Percentiles rank a stretch among this genome's conserved stretches.
Evolutionary conservation across 1,140 invertebrate genomes (phyloP).

Genomic region (Cydia fagiglandana): DNA sequence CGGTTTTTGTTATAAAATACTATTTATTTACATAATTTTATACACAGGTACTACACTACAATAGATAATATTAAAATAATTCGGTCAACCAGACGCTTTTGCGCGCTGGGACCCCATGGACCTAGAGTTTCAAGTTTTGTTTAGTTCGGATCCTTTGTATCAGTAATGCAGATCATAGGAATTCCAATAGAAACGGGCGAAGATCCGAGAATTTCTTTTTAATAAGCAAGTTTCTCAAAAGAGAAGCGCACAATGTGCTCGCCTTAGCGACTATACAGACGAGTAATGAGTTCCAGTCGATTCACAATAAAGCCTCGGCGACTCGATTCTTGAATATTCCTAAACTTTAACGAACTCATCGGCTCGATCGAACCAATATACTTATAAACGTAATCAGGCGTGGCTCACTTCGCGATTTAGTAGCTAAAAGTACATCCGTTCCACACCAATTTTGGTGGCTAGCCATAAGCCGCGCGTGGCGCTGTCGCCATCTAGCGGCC

Average conservation of each 20-base stretch:
- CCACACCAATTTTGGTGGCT: too few species aligned
- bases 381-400: not conserved
- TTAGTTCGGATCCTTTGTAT: not conserved
- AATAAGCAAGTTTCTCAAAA: conserved; percentile 11
- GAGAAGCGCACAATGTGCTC: not conserved
- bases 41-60: too few species aligned
- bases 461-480: too few species aligned
- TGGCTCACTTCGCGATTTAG: too few species aligned
- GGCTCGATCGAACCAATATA: not conserved
- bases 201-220: not conserved
- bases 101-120: too few species aligned
- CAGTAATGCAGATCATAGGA: not conserved
- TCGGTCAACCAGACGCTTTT: too few species aligned
- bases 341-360: not conserved
- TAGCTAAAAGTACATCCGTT: too few species aligned
- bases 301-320: not conserved
- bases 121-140: not conserved
- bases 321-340: not conserved
- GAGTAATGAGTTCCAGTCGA: conserved; percentile 6
- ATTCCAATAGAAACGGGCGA: conserved; percentile 7
- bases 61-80: too few species aligned
- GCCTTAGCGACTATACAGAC: conserved; percentile 11
- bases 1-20: too few species aligned
- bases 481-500: too few species aligned
- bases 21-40: too few species aligned